These are phyloP conservation scores for Enteromius argenteus DNA, from an alignment of 2,797 vertebrate genomes.

Conservation along the genomic window DNA sequence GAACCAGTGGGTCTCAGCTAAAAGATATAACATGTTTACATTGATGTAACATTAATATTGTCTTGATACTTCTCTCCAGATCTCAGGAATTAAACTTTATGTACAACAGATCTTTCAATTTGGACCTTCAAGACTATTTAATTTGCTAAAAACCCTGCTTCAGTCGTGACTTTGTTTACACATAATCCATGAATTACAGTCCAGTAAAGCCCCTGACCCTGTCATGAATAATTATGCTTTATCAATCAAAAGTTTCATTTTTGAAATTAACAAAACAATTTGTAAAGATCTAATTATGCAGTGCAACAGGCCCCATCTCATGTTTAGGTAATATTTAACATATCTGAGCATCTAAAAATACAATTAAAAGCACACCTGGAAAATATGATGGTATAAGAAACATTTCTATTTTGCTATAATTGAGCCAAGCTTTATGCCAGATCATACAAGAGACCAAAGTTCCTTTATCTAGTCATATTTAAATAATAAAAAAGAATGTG, in stretches of 20 bases:
- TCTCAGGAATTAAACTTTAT: not conserved
- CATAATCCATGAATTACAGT: not conserved
- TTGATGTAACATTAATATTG: not conserved
- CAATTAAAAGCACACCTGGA: not conserved
- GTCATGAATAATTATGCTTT: not conserved
- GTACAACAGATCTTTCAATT: not conserved
- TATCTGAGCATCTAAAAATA: not conserved
- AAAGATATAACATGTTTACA: not conserved
- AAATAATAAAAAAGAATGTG: constrained; percentile 5
- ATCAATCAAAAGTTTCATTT: not conserved
- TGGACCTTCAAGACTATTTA: not conserved
- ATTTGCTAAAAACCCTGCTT: not conserved
- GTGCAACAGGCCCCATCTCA: not conserved
- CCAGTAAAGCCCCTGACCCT: not conserved
- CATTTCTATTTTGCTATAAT: not conserved
- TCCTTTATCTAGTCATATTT: not conserved
- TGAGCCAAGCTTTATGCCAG: not conserved
- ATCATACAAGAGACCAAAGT: not conserved
- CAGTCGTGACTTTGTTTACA: not conserved
- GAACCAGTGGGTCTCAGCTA: not conserved
- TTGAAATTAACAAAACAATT: not conserved
- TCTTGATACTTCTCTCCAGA: not conserved
- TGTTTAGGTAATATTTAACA: not conserved
- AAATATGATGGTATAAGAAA: not conserved
- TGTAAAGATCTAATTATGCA: not conserved